Evolutionary conservation across 2,888 invertebrate species (phyloP).

Genomic region (Aethes cnicana): DNA sequence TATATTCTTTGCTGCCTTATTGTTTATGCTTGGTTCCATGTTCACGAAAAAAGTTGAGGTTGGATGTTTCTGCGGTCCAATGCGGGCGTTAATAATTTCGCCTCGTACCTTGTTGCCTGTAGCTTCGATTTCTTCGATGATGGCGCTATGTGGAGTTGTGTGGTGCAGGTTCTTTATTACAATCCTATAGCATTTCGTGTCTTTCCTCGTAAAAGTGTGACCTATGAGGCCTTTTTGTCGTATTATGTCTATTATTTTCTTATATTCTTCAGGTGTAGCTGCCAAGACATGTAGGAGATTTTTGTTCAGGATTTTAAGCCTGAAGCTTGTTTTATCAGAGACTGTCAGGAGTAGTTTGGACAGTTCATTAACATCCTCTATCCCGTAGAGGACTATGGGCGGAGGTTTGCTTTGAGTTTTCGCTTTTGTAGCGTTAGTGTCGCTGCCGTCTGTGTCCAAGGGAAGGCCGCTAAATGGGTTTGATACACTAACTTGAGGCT

Average conservation of each 20-base stretch:
- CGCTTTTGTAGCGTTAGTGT: not conserved
- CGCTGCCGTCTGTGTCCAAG: not conserved
- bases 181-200: slow-evolving; percentile 32
- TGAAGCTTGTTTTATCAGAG: slow-evolving; percentile 4
- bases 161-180: slow-evolving; percentile 38
- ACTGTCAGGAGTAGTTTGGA: slow-evolving; percentile 22
- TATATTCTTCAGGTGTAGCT: slow-evolving; percentile 21
- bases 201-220: slow-evolving; percentile 38
- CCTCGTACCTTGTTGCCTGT: slow-evolving; percentile 36
- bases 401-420: slow-evolving; percentile 26
- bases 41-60: slow-evolving; percentile 40
- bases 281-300: slow-evolving; percentile 23
- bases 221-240: slow-evolving; percentile 35
- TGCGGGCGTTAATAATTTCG: slow-evolving; percentile 33
- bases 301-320: slow-evolving; percentile 23
- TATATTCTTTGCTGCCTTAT: slow-evolving; percentile 15
- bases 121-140: slow-evolving; percentile 31
- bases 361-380: slow-evolving; percentile 30
- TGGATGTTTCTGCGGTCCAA: slow-evolving; percentile 35
- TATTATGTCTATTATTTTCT: slow-evolving; percentile 24
- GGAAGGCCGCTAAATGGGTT: not conserved
- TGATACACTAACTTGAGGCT: not conserved
- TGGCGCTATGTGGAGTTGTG: slow-evolving; percentile 32
- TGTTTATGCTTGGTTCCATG: slow-evolving; percentile 28
- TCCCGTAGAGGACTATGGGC: slow-evolving; percentile 27